phyloP scores from a whole-genome alignment of 2,888 invertebrate genomes.

The Blastobasis lacticolella region DNA sequence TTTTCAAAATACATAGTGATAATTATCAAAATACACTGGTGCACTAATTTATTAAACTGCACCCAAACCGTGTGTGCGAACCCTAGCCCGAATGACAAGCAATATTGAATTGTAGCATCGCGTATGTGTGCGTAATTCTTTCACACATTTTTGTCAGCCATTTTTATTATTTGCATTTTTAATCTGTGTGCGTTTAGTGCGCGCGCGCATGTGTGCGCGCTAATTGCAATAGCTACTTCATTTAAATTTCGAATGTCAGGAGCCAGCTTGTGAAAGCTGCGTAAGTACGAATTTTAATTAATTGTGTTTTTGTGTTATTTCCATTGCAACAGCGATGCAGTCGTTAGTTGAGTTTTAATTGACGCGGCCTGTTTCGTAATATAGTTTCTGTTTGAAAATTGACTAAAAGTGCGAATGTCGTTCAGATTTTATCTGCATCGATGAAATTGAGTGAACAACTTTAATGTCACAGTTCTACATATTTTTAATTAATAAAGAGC shows the following conservation, averaged over 20 bases:
- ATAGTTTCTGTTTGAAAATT: too few species aligned
- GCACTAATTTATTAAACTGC: too few species aligned
- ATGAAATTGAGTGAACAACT: neutral
- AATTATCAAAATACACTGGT: too few species aligned
- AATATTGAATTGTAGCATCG: conserved; percentile 65
- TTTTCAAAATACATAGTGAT: too few species aligned
- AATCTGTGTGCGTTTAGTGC: conserved; percentile 45
- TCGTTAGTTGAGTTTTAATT: neutral
- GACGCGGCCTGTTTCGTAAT: neutral
- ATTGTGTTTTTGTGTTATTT: conserved; percentile 10
- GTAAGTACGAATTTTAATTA: conserved; percentile 36
- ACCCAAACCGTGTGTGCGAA: too few species aligned
- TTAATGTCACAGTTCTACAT: neutral
- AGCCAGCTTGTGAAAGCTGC: conserved; percentile 30
- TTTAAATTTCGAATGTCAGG: conserved; percentile 72
- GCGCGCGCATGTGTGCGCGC: conserved; percentile 34
- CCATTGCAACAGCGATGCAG: neutral
- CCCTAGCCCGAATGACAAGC: conserved; percentile 62
- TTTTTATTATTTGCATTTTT: conserved; percentile 60
- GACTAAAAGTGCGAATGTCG: too few species aligned
- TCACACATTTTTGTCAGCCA: conserved; percentile 68
- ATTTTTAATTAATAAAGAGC: too few species aligned
- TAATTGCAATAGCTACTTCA: conserved; percentile 74
- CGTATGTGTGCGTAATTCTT: conserved; percentile 58
- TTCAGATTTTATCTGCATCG: too few species aligned